phyloP scores from a whole-genome alignment of 1,140 invertebrate species.

The Alviniconcha marisindica region DNA sequence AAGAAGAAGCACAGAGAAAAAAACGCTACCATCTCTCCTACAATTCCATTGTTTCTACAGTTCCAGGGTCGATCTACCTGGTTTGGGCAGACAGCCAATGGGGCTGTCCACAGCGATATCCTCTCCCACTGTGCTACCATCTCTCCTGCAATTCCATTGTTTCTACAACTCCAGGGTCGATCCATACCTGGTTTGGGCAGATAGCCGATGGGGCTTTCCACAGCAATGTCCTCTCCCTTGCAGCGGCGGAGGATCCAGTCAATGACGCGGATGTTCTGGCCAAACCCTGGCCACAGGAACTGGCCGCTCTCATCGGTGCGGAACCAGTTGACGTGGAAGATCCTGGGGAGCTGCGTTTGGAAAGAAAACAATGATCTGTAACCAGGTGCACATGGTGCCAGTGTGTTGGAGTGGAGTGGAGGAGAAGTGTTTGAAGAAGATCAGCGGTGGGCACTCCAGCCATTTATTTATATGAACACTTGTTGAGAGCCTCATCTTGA shows the following conservation, averaged over 20 bases:
- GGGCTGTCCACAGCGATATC: conserved; percentile 64
- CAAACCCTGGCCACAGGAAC: conserved; percentile 98
- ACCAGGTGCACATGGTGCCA: not conserved
- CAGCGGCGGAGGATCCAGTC: conserved; percentile 95
- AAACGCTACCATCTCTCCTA: no score
- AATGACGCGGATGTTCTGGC: conserved; percentile 95
- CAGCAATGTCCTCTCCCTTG: conserved; percentile 78
- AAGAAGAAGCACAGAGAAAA: no score
- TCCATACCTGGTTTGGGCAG: conserved; percentile 70
- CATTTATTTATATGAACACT: no score
- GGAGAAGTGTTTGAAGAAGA: not conserved
- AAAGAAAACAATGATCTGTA: conserved; percentile 32
- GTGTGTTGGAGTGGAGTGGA: not conserved
- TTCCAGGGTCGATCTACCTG: conserved; percentile 55
- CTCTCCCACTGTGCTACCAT: no score
- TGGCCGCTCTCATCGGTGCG: conserved; percentile 87
- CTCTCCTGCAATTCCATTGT: no score
- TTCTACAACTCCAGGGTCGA: no score
- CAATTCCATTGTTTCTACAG: no score
- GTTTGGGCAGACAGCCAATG: conserved; percentile 72
- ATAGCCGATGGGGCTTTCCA: conserved; percentile 68
- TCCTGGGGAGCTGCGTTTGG: conserved; percentile 85
- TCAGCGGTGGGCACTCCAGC: no score
- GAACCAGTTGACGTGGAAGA: conserved; percentile 99
- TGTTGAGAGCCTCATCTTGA: no score